Base-by-base conservation (phyloP, 2,888 invertebrate genomes). In the Mythimna lalbum region DNA sequence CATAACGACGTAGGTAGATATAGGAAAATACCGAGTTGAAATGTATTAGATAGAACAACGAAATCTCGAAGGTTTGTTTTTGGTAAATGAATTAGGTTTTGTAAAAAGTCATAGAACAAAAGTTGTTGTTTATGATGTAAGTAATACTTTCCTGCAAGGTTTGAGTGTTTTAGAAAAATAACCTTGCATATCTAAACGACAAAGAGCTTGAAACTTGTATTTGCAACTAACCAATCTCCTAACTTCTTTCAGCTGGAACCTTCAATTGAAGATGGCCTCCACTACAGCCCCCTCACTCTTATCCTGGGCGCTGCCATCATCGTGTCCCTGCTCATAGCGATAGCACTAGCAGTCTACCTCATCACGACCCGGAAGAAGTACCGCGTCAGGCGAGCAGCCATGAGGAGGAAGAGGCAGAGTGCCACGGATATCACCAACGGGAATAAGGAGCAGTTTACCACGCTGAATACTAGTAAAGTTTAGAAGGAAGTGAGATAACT, bases 321-420 rank as follows among this genome's bases (percentile, higher is more conserved):
- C 6, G 87, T 93, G 0, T 85, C 89, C 0, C 81, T 95, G 0
- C 79, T 93, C 0, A 86, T 95, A 66, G 92, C 93, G 0, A 89
- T 93, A 64, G 93, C 90, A 0, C 87, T 96, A 0, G 82, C 90
- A 0, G 91, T 93, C 1, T 95, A 96, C 85, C 88, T 96, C 2
- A 83, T 95, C 1, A 90, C 87, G 76, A 94, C 92, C 0, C 87
- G 94, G 55, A 89, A 92, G 64, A 83, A 90, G 70, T 90, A 94
- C 80, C 85, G 89, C 55, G 86, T 93, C 49, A 82, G 91, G 0
- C 92, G 91, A 53, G 91, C 93, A 0, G 93, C 93, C 12, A 78
- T 94, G 83, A 91, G 87, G 60, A 87, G 94, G 33, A 95, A 93
- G 83, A 81, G 96, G 19, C 96, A 96, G 76, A 92, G 91, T 73